Evolutionary conservation across 2,888 invertebrate genomes (phyloP).

Genomic region (Disparrhopalites patrizii): DNA sequence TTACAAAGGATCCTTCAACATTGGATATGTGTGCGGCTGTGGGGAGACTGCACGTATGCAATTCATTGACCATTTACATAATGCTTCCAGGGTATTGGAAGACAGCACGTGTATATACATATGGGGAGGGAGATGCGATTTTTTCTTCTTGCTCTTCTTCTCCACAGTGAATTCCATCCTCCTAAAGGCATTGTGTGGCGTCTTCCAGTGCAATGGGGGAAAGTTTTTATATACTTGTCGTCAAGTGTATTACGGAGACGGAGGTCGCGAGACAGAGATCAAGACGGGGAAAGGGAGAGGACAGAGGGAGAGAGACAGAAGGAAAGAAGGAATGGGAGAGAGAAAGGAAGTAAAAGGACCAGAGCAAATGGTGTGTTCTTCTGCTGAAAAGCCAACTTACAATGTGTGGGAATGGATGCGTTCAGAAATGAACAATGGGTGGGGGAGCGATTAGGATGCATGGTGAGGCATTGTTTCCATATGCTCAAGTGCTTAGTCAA

Average conservation of each 20-base stretch:
- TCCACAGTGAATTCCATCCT: too few species aligned
- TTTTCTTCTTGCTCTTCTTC: too few species aligned
- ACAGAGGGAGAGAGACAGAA: background rate
- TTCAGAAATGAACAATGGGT: constrained; percentile 27
- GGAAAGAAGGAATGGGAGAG: background rate
- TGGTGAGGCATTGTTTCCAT: constrained; percentile 30
- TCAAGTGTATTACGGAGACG: constrained; percentile 9
- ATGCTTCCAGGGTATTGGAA: constrained; percentile 22
- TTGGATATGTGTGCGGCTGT: too few species aligned
- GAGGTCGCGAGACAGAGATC: background rate
- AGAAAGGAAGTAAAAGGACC: background rate
- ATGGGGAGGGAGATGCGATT: too few species aligned
- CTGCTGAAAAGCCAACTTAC: constrained; percentile 22
- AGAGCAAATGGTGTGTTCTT: constrained; percentile 14
- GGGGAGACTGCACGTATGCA: too few species aligned
- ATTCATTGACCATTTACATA: constrained; percentile 24
- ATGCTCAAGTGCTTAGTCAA: constrained; percentile 24
- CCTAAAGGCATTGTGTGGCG: too few species aligned
- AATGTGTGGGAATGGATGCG: constrained; percentile 20
- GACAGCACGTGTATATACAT: too few species aligned
- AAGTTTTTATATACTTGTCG: constrained; percentile 12
- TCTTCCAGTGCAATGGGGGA: background rate
- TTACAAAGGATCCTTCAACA: too few species aligned
- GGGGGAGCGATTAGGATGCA: constrained; percentile 30
- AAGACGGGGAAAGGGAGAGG: background rate